phyloP scores from a whole-genome alignment of 30 jellyfish, hydroid and myxozoan genomes.

The Clytia hemisphaerica region DNA sequence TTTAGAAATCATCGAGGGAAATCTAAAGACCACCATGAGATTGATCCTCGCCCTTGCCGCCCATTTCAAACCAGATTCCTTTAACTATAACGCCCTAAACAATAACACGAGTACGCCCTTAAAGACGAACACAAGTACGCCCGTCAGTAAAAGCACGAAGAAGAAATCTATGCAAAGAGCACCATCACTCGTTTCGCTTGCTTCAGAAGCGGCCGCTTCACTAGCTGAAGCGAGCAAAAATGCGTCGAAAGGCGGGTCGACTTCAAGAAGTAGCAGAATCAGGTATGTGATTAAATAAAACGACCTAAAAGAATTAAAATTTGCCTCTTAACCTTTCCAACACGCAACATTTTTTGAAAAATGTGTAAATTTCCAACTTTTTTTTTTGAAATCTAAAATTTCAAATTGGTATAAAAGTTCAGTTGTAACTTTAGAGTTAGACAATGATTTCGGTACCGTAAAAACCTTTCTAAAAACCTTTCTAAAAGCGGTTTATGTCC shows the following conservation, averaged over 20 bases:
- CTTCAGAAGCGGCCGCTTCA: slow-evolving; percentile 92
- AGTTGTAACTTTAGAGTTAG: too few species aligned
- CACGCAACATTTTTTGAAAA: too few species aligned
- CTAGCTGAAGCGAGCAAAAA: slow-evolving; percentile 69
- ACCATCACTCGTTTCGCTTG: slow-evolving; percentile 68
- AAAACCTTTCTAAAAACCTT: too few species aligned
- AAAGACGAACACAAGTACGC: slow-evolving; percentile 12
- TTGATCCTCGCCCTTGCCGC: slow-evolving; percentile 89
- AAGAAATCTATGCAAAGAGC: slow-evolving; percentile 35
- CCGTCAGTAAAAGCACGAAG: neutral
- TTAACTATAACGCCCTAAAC: slow-evolving; percentile 17
- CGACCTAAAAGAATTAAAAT: too few species aligned
- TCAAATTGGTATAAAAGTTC: too few species aligned
- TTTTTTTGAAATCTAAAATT: too few species aligned
- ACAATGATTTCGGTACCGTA: too few species aligned
- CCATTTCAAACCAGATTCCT: slow-evolving; percentile 84
- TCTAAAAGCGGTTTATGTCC: too few species aligned
- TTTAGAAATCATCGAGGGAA: slow-evolving; percentile 86
- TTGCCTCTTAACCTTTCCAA: too few species aligned
- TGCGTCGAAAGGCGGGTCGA: slow-evolving; percentile 53
- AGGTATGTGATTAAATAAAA: slow-evolving; percentile 46
- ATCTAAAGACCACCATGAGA: slow-evolving; percentile 77
- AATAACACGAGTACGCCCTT: neutral
- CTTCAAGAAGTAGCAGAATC: too few species aligned
- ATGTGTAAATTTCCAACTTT: too few species aligned